Evolutionary conservation across 2,113 vertebrate species (phyloP).

Genomic region (Conger conger): DNA sequence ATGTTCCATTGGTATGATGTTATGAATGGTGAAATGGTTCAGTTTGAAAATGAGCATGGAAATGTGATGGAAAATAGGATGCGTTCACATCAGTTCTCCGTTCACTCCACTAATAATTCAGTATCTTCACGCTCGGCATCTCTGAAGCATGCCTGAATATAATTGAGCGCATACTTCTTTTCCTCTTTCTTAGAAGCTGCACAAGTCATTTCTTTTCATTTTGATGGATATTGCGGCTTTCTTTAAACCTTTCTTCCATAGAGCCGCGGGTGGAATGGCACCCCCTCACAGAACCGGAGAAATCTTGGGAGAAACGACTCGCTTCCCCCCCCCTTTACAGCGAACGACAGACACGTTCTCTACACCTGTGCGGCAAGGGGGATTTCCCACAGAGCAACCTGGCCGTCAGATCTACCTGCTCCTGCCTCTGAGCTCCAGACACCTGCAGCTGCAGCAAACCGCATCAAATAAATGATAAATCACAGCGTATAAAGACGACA

Average conservation of each 20-base stretch:
- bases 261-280: neutral
- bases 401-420: constrained; percentile 38
- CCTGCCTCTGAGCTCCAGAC: constrained; percentile 27
- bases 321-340: neutral
- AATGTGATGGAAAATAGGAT: neutral
- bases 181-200: neutral
- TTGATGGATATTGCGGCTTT: neutral
- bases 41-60: neutral
- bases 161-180: neutral
- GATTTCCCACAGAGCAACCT: constrained; percentile 45
- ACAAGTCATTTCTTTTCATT: neutral
- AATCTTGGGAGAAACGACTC: neutral
- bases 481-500: constrained; percentile 22
- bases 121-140: neutral
- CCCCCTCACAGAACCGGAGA: neutral
- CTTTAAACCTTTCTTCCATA: neutral
- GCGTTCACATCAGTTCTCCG: neutral
- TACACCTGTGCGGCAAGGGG: constrained; percentile 38
- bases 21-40: neutral
- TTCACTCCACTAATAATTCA: too few species aligned
- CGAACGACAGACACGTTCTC: neutral
- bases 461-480: constrained; percentile 20
- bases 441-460: constrained; percentile 39
- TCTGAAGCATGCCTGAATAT: neutral
- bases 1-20: neutral